A percentile compares a stretch with the other conserved stretches of the same genome.
Evolutionary conservation across 30 jellyfish, hydroid and myxozoan species (phyloP).

Genomic region (Rhopilema esculentum): DNA sequence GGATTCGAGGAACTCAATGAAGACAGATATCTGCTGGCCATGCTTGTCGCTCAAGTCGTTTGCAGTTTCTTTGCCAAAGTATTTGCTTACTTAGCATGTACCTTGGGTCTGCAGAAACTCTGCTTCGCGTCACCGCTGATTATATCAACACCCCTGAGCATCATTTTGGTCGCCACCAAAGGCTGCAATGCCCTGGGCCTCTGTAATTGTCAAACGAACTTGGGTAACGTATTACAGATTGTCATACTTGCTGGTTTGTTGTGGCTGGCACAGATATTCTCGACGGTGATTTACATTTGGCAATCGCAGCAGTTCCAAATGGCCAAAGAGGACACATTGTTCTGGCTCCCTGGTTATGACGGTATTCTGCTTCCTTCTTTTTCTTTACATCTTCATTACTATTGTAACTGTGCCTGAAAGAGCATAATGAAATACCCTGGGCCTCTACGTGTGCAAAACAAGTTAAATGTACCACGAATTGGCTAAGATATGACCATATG

Average conservation of each 20-base stretch:
- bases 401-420: no score
- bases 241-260: constrained; percentile 54
- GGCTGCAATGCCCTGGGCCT: constrained; percentile 29
- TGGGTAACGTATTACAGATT: background rate
- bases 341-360: constrained; percentile 92
- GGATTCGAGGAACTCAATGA: constrained; percentile 53
- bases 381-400: background rate
- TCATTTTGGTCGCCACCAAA: constrained; percentile 22
- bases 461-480: no score
- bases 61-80: constrained; percentile 72
- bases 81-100: constrained; percentile 79
- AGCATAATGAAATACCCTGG: background rate
- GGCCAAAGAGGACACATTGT: constrained; percentile 90
- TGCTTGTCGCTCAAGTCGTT: constrained; percentile 56
- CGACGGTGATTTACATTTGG: constrained; percentile 73
- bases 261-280: constrained; percentile 87
- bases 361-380: constrained; percentile 60
- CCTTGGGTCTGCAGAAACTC: constrained; percentile 72
- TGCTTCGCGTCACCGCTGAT: constrained; percentile 86
- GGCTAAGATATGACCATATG: no score
- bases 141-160: constrained; percentile 75
- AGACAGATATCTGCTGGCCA: background rate
- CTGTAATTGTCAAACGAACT: background rate
- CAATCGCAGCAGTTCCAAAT: constrained; percentile 83
- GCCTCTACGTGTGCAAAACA: no score